Conservation (phyloP, 2,888 invertebrate species). For the Odontothrips loti region DNA sequence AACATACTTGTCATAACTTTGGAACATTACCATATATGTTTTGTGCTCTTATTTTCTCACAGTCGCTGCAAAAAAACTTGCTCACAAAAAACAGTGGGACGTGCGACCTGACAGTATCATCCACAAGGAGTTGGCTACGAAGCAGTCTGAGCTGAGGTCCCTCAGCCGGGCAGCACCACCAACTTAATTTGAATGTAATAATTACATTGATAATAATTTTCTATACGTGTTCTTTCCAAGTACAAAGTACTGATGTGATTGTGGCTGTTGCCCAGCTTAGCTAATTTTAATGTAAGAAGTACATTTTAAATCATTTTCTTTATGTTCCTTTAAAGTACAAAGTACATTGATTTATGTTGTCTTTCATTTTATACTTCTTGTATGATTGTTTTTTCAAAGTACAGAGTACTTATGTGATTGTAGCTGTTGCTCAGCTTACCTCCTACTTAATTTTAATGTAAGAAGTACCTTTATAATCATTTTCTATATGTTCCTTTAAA, state of each 20-base stretch:
- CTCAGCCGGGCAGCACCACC: not conserved
- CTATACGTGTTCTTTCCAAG: not conserved
- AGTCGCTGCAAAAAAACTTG: not conserved
- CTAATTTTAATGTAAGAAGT: no score
- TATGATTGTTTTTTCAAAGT: no score
- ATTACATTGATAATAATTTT: not conserved
- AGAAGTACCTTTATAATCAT: not conserved
- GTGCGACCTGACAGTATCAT: not conserved
- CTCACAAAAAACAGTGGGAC: not conserved
- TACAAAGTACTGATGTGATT: not conserved
- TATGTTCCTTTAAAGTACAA: no score
- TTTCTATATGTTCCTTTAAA: no score
- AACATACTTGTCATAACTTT: not conserved
- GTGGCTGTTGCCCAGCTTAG: not conserved
- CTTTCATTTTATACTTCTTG: no score
- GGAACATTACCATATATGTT: not conserved
- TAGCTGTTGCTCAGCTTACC: not conserved
- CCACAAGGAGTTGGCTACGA: not conserved
- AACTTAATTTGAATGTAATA: not conserved
- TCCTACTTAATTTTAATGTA: not conserved
- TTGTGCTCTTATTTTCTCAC: not conserved
- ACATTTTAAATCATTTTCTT: no score
- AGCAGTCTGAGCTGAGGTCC: not conserved
- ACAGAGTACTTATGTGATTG: no score
- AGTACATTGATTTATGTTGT: no score